These are phyloP conservation scores for Heterodera schachtii DNA, from an alignment of 1,140 invertebrate species.

Conservation along the genomic window DNA sequence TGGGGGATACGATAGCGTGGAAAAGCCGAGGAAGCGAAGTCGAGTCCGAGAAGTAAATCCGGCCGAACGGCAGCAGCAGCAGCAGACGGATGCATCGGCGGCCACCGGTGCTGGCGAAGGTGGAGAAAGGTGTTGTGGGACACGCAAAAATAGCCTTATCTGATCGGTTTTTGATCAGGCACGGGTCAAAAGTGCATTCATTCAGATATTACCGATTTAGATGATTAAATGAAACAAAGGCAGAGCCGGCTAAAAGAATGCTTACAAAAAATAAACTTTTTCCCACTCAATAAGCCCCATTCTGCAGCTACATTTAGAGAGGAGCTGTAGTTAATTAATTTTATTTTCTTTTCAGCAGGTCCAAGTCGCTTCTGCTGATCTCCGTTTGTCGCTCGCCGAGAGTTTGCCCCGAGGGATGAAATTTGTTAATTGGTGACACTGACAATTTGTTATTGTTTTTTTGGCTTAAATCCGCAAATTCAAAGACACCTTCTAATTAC, in stretches of 20 bases:
- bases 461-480: too few relatives aligned
- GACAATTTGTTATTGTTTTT: background rate
- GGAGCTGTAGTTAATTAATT: too few relatives aligned
- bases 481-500: background rate
- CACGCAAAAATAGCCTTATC: background rate
- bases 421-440: background rate
- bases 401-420: background rate
- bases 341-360: background rate
- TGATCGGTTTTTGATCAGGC: background rate
- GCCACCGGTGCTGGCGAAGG: background rate
- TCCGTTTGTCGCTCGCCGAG: background rate
- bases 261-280: too few relatives aligned
- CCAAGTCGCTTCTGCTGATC: background rate
- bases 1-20: background rate
- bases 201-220: too few relatives aligned
- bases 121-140: background rate
- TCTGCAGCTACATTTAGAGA: too few relatives aligned
- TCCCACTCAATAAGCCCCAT: too few relatives aligned
- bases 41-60: background rate
- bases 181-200: too few relatives aligned
- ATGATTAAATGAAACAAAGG: too few relatives aligned
- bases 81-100: background rate
- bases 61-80: background rate
- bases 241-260: too few relatives aligned
- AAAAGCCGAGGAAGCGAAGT: background rate